phyloP scores from a whole-genome alignment of 2,113 vertebrate genomes.

The Rhinoptilus africanus region DNA sequence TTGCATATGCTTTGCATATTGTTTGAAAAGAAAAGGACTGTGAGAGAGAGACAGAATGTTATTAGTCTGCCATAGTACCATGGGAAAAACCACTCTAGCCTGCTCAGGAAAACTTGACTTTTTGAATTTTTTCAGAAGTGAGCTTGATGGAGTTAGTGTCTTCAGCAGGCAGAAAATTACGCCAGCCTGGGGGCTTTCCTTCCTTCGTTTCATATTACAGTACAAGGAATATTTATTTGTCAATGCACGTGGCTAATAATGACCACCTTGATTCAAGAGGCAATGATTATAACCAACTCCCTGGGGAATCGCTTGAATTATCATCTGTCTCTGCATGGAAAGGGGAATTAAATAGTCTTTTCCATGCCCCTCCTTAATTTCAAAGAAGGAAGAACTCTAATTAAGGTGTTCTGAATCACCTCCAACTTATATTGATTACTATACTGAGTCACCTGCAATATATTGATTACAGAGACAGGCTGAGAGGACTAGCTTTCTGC shows the following conservation, averaged over 20 bases:
- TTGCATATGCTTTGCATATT: background rate
- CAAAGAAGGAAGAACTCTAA: background rate
- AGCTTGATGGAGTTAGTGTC: background rate
- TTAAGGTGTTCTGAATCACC: background rate
- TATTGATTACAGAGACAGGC: background rate
- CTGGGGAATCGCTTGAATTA: background rate
- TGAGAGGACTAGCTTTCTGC: background rate
- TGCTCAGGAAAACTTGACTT: background rate
- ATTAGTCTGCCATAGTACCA: background rate
- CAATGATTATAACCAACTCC: background rate
- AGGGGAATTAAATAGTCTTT: background rate
- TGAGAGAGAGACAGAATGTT: background rate
- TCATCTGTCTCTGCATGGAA: background rate
- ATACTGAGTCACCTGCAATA: background rate
- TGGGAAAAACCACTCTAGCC: background rate
- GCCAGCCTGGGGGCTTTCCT: background rate
- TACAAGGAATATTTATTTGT: background rate
- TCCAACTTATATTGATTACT: background rate
- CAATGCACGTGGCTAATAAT: background rate
- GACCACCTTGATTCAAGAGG: background rate
- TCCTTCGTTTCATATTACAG: background rate
- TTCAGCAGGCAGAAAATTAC: background rate
- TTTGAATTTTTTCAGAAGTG: background rate
- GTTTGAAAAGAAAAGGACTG: background rate
- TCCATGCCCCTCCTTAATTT: background rate